Conservation (phyloP, 2,888 invertebrate genomes). For the Ditylenchus weischeri region DNA sequence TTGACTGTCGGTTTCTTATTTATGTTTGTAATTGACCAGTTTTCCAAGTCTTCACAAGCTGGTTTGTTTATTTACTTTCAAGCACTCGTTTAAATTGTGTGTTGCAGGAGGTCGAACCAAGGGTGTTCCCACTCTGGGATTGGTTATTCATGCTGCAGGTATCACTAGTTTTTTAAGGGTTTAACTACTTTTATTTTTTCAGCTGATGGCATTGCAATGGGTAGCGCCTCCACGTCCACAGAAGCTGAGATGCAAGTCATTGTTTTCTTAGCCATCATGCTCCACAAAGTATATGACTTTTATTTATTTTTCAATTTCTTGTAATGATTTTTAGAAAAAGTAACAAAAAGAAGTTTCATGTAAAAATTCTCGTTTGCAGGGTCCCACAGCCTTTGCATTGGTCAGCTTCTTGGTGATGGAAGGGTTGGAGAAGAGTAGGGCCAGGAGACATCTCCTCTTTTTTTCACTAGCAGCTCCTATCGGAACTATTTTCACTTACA, state of each 20-base stretch:
- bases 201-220: slow-evolving; percentile 94
- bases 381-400: slow-evolving; percentile 95
- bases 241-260: slow-evolving; percentile 94
- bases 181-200: slow-evolving; percentile 39
- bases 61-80: neutral
- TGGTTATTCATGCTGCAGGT: slow-evolving; percentile 96
- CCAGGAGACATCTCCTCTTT: slow-evolving; percentile 81
- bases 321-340: neutral
- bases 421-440: slow-evolving; percentile 81
- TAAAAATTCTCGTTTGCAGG: slow-evolving; percentile 63
- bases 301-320: slow-evolving; percentile 1
- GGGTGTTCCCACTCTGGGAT: slow-evolving; percentile 88
- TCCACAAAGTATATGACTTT: slow-evolving; percentile 89
- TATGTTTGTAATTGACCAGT: slow-evolving; percentile 91
- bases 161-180: slow-evolving; percentile 10
- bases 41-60: slow-evolving; percentile 40
- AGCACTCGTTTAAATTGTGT: slow-evolving; percentile 37
- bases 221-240: slow-evolving; percentile 93
- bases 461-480: slow-evolving; percentile 90
- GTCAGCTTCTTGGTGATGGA: slow-evolving; percentile 95
- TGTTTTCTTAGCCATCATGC: slow-evolving; percentile 95
- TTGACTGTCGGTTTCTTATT: slow-evolving; percentile 92
- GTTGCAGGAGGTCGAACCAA: slow-evolving; percentile 54
- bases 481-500: slow-evolving; percentile 80
- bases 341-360: neutral